Conservation (phyloP, 2,888 invertebrate genomes). For the Nysson spinosus region DNA sequence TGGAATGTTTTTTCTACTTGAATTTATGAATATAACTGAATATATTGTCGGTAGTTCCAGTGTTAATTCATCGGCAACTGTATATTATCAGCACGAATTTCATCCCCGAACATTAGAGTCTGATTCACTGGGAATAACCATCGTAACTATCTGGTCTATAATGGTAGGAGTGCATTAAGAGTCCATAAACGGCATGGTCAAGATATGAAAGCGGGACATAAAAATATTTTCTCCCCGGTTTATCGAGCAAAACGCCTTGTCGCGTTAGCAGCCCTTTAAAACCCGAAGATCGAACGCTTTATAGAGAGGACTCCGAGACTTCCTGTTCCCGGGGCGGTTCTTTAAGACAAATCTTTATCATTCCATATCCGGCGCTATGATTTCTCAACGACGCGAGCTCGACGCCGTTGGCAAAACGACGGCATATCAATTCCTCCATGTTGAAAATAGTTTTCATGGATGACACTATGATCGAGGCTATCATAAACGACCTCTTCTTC, state of each 20-base stretch:
- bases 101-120: no score
- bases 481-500: not conserved
- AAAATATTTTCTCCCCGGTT: slow-evolving; percentile 37
- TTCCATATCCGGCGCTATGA: slow-evolving; percentile 30
- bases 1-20: no score
- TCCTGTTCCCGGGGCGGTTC: slow-evolving; percentile 32
- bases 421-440: slow-evolving; percentile 23
- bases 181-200: slow-evolving; percentile 13
- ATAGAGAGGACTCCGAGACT: slow-evolving; percentile 26
- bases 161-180: slow-evolving; percentile 5
- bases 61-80: no score
- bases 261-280: slow-evolving; percentile 1
- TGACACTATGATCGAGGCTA: not conserved
- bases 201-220: slow-evolving; percentile 19
- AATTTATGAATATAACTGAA: no score
- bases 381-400: slow-evolving; percentile 27
- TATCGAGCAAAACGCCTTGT: slow-evolving; percentile 14
- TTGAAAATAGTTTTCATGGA: slow-evolving; percentile 24
- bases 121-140: no score
- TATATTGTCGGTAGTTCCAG: no score
- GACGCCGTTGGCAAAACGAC: slow-evolving; percentile 29
- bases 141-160: slow-evolving; percentile 6
- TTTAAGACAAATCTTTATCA: slow-evolving; percentile 41
- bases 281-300: slow-evolving; percentile 30
- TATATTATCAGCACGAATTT: no score